Evolutionary conservation across 2,888 invertebrate species (phyloP).

Genomic region (Plebejus argus): DNA sequence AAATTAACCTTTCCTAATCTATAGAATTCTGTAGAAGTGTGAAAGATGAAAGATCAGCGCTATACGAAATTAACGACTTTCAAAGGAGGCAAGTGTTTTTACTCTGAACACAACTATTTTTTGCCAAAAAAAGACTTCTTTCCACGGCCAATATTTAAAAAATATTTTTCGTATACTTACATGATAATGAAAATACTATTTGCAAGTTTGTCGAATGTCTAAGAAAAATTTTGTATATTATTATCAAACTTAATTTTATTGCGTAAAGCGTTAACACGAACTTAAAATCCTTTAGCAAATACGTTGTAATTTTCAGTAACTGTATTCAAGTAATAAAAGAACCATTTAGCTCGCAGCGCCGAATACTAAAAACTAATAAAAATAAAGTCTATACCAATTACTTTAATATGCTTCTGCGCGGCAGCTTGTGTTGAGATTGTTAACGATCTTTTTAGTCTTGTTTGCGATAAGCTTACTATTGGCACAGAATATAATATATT

Average conservation of each 20-base stretch:
- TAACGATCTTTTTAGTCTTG: constrained; percentile 13
- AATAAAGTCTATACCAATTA: constrained; percentile 27
- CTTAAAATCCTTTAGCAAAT: background rate
- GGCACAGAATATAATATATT: too few relatives aligned
- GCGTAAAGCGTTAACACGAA: background rate
- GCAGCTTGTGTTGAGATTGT: constrained; percentile 22
- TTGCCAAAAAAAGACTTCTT: too few relatives aligned
- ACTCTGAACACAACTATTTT: too few relatives aligned
- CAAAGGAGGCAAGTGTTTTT: too few relatives aligned
- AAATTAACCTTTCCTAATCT: too few relatives aligned
- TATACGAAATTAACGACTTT: too few relatives aligned
- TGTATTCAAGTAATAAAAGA: constrained; percentile 14
- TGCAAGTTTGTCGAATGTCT: background rate
- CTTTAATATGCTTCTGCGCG: constrained; percentile 4
- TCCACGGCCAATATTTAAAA: too few relatives aligned
- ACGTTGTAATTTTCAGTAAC: background rate
- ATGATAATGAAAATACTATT: background rate
- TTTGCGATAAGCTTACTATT: background rate
- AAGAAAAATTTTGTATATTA: background rate
- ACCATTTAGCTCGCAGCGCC: constrained; percentile 17
- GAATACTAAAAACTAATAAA: constrained; percentile 23
- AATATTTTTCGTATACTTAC: too few relatives aligned
- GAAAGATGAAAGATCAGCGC: too few relatives aligned
- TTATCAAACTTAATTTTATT: background rate
- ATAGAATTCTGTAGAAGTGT: too few relatives aligned